Evolutionary conservation across 2,797 vertebrate genomes (phyloP).

Genomic region (Coregonus sp.): DNA sequence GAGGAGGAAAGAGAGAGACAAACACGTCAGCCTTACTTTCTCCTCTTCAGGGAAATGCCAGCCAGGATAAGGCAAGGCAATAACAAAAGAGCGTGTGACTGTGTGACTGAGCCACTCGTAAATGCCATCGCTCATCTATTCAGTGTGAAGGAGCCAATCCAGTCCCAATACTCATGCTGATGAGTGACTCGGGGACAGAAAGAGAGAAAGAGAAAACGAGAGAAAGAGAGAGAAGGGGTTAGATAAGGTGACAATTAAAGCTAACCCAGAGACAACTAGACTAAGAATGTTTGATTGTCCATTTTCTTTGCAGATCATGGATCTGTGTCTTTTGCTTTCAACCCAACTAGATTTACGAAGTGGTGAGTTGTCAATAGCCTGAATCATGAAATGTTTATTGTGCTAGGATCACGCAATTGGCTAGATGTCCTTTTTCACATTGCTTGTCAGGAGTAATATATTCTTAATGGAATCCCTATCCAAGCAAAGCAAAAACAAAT

Average conservation of each 20-base stretch:
- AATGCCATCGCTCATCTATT: slow-evolving; percentile 55
- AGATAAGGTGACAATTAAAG: not conserved
- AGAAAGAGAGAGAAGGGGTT: not conserved
- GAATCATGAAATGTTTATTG: slow-evolving; percentile 30
- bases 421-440: slow-evolving; percentile 38
- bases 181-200: slow-evolving; percentile 35
- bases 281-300: not conserved
- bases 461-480: slow-evolving; percentile 35
- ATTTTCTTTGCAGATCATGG: not conserved
- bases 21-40: not conserved
- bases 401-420: slow-evolving; percentile 32
- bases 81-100: slow-evolving; percentile 10
- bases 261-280: not conserved
- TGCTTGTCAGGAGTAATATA: slow-evolving; percentile 26
- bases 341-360: slow-evolving; percentile 38
- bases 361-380: slow-evolving; percentile 41
- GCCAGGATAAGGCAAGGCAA: not conserved
- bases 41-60: not conserved
- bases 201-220: slow-evolving; percentile 1
- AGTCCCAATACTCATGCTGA: slow-evolving; percentile 22
- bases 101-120: slow-evolving; percentile 36
- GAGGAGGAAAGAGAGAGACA: not conserved
- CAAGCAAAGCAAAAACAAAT: slow-evolving; percentile 60
- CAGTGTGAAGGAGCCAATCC: slow-evolving; percentile 52
- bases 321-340: not conserved